These are phyloP conservation scores for Pongo pygmaeus DNA, from an alignment of 2,113 vertebrate genomes.

Conservation along the genomic window DNA sequence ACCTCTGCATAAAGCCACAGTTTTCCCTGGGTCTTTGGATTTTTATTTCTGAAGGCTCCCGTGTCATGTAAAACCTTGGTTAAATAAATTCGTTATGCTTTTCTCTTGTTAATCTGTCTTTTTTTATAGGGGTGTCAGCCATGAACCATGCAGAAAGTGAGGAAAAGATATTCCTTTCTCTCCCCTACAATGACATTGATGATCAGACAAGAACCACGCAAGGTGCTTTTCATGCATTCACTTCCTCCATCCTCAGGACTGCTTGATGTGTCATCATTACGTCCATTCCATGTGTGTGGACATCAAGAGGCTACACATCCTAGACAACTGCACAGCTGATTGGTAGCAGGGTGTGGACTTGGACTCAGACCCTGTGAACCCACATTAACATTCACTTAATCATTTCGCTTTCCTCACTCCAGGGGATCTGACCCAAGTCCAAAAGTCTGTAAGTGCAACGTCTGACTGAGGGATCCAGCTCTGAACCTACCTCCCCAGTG, in stretches of 20 bases:
- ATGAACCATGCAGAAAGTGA: no score
- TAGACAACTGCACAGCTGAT: not conserved
- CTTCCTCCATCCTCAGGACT: not conserved
- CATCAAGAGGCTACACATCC: no score
- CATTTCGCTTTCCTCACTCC: not conserved
- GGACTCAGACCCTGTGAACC: not conserved
- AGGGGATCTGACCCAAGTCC: not conserved
- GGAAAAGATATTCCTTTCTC: no score
- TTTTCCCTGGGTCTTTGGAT: not conserved
- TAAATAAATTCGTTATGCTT: rapidly evolving
- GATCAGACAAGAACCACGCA: not conserved
- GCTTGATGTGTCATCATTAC: rapidly evolving
- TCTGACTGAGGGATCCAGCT: rapidly evolving
- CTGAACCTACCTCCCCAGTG: not conserved
- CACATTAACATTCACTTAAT: rapidly evolving
- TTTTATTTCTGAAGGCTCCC: not conserved
- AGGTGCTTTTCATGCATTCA: rapidly evolving
- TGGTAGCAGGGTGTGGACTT: no score
- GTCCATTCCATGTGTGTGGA: rapidly evolving
- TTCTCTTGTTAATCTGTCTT: not conserved
- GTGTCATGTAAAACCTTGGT: rapidly evolving
- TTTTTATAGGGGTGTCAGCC: not conserved
- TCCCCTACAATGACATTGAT: rapidly evolving
- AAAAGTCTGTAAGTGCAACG: not conserved
- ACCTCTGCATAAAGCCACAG: rapidly evolving